Conservation (phyloP, 1,140 invertebrate genomes). For the Stenopsyche tienmushanensis region DNA sequence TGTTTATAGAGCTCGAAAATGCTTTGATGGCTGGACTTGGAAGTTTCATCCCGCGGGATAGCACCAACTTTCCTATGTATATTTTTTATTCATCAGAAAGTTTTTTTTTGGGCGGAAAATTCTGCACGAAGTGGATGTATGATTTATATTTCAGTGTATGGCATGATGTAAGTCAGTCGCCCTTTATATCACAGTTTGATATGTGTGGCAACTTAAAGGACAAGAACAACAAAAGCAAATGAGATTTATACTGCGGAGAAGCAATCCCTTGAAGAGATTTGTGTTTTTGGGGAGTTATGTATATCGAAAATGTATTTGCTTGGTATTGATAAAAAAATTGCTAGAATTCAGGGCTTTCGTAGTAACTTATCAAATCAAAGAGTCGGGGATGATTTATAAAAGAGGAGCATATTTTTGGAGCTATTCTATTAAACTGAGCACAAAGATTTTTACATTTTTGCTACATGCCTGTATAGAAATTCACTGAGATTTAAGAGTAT, state of each 20-base stretch:
- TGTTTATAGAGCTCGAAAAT: constrained; percentile 29
- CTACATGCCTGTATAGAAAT: too few relatives aligned
- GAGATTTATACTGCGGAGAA: constrained; percentile 22
- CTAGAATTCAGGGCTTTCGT: too few relatives aligned
- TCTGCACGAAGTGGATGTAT: neutral
- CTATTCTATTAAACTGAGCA: too few relatives aligned
- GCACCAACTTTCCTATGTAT: constrained; percentile 20
- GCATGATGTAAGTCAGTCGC: neutral
- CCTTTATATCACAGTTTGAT: neutral
- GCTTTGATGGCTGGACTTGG: constrained; percentile 20
- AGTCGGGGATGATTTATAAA: too few relatives aligned
- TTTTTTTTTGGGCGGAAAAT: constrained; percentile 10
- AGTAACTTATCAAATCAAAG: too few relatives aligned
- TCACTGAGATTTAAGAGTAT: too few relatives aligned
- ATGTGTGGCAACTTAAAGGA: neutral
- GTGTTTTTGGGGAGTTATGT: neutral
- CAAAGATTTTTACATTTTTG: too few relatives aligned
- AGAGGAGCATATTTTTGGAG: too few relatives aligned
- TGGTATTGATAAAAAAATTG: too few relatives aligned
- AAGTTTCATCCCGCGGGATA: constrained; percentile 24
- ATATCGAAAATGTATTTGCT: too few relatives aligned
- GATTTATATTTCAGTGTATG: constrained; percentile 16
- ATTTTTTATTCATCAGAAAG: constrained; percentile 36
- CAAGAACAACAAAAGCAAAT: constrained; percentile 20
- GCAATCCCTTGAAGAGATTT: constrained; percentile 4